Evolutionary conservation across 2,888 invertebrate genomes (phyloP).

Genomic region (Platerodrilus igneus): DNA sequence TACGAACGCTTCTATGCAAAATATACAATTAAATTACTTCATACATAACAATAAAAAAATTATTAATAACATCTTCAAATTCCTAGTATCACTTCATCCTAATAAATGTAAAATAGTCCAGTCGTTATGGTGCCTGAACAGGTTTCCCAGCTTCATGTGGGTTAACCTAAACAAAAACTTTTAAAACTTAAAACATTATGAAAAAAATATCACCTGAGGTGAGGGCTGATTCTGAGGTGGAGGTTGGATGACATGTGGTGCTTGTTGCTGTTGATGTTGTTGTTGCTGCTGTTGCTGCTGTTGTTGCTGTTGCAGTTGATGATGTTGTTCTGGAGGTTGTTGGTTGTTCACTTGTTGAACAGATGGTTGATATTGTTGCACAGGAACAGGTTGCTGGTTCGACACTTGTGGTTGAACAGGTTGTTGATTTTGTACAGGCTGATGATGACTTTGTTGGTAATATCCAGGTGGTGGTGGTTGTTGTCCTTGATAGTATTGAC

Average conservation of each 20-base stretch:
- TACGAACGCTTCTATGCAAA: too few relatives aligned
- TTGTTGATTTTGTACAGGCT: too few relatives aligned
- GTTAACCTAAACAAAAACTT: too few relatives aligned
- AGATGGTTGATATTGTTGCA: conserved; percentile 14
- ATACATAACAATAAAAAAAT: too few relatives aligned
- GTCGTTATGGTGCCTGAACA: too few relatives aligned
- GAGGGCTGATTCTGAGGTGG: conserved; percentile 3
- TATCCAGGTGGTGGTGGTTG: conserved; percentile 16
- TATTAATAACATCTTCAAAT: too few relatives aligned
- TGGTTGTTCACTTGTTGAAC: conserved; percentile 16
- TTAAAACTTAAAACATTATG: background rate
- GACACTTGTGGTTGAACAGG: conserved; percentile 16
- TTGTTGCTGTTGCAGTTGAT: conserved; percentile 13
- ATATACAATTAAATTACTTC: too few relatives aligned
- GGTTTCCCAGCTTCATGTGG: too few relatives aligned
- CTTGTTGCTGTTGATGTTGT: background rate
- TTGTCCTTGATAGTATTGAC: conserved; percentile 16
- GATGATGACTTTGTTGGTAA: conserved; percentile 5
- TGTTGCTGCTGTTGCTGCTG: conserved; percentile 14
- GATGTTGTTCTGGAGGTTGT: conserved; percentile 24
- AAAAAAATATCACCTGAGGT: background rate
- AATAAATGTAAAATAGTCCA: too few relatives aligned
- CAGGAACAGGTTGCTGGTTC: conserved; percentile 14
- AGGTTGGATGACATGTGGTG: conserved; percentile 6
- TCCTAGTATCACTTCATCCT: too few relatives aligned